These are phyloP conservation scores for Scaptomyza hsui DNA, from an alignment of 1,140 invertebrate species.

Conservation along the genomic window DNA sequence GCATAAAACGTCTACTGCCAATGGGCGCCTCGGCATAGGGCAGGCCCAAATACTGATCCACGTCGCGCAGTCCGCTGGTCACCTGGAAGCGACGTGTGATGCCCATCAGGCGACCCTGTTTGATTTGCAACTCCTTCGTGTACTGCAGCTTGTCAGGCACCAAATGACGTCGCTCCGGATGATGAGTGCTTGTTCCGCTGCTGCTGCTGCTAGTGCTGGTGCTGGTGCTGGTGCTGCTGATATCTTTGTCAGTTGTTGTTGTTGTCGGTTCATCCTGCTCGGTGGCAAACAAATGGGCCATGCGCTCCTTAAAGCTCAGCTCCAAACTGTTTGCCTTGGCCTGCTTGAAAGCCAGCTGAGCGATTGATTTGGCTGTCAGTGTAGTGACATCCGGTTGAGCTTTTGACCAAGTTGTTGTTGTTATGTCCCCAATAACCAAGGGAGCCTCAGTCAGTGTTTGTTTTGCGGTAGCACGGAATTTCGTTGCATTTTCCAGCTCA, in stretches of 20 bases:
- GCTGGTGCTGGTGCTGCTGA: slow-evolving; percentile 3
- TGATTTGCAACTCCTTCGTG: slow-evolving; percentile 85
- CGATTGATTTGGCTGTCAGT: slow-evolving; percentile 47
- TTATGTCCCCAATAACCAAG: slow-evolving; percentile 60
- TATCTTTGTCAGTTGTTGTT: slow-evolving; percentile 23
- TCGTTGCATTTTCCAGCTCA: slow-evolving; percentile 72
- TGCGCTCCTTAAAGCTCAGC: slow-evolving; percentile 53
- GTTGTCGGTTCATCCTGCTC: slow-evolving; percentile 17
- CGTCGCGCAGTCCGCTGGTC: slow-evolving; percentile 85
- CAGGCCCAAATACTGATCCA: slow-evolving; percentile 90
- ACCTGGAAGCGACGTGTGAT: slow-evolving; percentile 86
- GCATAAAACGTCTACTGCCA: slow-evolving; percentile 93
- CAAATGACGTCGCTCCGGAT: slow-evolving; percentile 72
- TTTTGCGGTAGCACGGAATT: slow-evolving; percentile 60
- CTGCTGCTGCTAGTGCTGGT: slow-evolving; percentile 21
- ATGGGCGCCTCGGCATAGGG: slow-evolving; percentile 96
- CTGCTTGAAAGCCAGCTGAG: slow-evolving; percentile 38
- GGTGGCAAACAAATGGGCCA: slow-evolving; percentile 53
- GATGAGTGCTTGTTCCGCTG: slow-evolving; percentile 57
- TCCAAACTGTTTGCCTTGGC: slow-evolving; percentile 56
- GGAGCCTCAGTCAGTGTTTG: slow-evolving; percentile 24
- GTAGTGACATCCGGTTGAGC: slow-evolving; percentile 43
- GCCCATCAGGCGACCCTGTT: slow-evolving; percentile 86
- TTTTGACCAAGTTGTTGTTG: slow-evolving; percentile 49
- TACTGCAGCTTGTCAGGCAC: slow-evolving; percentile 81